Evolutionary conservation across 1,140 invertebrate genomes (phyloP), one percentile per base, ranked within the genome.

Genomic region (Agraylea sexmaculata): DNA sequence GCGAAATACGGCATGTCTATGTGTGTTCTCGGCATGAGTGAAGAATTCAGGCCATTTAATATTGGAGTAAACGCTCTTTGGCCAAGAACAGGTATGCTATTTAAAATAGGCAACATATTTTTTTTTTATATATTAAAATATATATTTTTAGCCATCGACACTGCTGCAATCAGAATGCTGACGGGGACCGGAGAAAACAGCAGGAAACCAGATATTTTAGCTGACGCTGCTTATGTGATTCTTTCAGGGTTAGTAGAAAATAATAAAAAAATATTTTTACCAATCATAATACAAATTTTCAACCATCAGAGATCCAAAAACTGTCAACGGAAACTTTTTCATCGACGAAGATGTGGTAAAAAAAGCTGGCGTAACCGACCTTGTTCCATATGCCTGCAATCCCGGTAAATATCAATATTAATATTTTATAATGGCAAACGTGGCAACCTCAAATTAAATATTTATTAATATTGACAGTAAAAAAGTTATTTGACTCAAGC

Each of bases 1-100:
- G 87, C 94, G 1, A 99, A 99, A 55, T 98, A 94, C 58, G 94
- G 94, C 13, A 99, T 99, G 95, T 95, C 90, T 1, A 90, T 99
- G 88, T 97, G 92, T 65, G 90, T 88, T 1, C 66, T 99, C 10
- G 93, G 95, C 25, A 95, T 97, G 90, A 70, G 88, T 27, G 87
- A 86, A 48, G 95, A 99, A 67, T 86, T 96, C 46, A 79, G 74
- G 51, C 60, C 70, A 6, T 71, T 80, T 40, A 80, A 81, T 34
- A 83, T 99, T 49, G 91, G 83, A 27, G 92, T 98, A 0, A 99
- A 99, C 69, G 89, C 93, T 3, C 66, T 99, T 0, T 99, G 95
- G 95, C 94, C 94, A 1, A 78, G 73, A 59, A 96, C 91, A 56
- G 83, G 86, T 88, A 21, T 35, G 6, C 33, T 10, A 12, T 27